These are phyloP conservation scores for Ibidorhyncha struthersii DNA, from an alignment of 2,113 vertebrate species.

Conservation along the genomic window DNA sequence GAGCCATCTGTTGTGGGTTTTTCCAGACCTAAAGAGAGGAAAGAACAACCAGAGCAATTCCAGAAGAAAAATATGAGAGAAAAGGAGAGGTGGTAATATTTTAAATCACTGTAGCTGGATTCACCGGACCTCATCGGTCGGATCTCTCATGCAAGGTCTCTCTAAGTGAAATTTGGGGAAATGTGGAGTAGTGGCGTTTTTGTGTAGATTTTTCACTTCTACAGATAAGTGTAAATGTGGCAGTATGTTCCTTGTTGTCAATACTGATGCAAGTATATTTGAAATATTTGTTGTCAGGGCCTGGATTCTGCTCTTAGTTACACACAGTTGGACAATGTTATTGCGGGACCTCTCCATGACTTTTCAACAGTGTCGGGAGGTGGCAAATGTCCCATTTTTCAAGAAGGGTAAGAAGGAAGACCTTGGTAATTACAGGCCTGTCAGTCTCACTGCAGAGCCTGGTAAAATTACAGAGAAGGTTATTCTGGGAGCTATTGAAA, in stretches of 20 bases:
- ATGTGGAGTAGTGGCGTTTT: background rate
- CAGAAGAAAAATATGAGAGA: background rate
- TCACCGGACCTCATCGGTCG: background rate
- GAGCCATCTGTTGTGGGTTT: background rate
- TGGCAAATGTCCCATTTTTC: background rate
- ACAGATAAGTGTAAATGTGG: background rate
- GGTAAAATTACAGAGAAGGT: background rate
- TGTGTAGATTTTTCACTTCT: background rate
- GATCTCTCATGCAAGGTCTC: background rate
- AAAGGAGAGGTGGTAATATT: background rate
- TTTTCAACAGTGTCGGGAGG: background rate
- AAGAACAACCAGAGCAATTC: background rate
- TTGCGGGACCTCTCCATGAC: background rate
- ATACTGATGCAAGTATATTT: background rate
- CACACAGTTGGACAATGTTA: rapidly evolving
- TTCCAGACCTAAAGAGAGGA: background rate
- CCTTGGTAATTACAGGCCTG: background rate
- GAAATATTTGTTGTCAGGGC: background rate
- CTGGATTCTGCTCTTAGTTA: background rate
- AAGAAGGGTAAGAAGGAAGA: background rate
- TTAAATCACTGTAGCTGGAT: background rate
- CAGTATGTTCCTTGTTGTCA: background rate
- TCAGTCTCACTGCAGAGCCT: background rate
- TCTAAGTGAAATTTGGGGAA: background rate
- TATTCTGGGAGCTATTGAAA: background rate